Evolutionary conservation across 2,797 vertebrate species (phyloP).

Genomic region (Synaphobranchus kaupii): DNA sequence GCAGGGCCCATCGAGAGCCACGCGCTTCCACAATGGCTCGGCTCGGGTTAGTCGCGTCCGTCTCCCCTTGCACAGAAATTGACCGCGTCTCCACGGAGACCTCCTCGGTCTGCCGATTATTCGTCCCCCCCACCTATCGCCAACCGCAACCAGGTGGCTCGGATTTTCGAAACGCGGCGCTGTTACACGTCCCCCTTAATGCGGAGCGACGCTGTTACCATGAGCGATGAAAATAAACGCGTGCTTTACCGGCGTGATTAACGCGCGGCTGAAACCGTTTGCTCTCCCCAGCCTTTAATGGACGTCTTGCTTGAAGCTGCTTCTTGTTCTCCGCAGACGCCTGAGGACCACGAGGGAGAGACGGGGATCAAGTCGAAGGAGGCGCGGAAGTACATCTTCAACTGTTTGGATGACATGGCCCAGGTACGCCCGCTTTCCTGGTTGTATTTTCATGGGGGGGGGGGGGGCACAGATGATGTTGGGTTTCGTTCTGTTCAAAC

Average conservation of each 20-base stretch:
- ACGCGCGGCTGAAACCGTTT: not conserved
- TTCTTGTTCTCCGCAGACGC: slow-evolving; percentile 73
- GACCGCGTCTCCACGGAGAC: not conserved
- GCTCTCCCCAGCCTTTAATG: not conserved
- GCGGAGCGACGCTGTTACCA: not conserved
- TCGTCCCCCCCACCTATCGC: not conserved
- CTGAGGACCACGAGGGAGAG: slow-evolving; percentile 94
- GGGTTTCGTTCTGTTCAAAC: no score
- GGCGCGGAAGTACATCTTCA: slow-evolving; percentile 98
- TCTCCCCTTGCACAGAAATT: not conserved
- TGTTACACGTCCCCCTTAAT: not conserved
- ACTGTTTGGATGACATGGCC: slow-evolving; percentile 99
- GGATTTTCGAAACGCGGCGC: no score
- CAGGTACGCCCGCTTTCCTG: slow-evolving; percentile 75
- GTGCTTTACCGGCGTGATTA: not conserved
- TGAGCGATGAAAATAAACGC: not conserved
- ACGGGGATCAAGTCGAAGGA: slow-evolving; percentile 98
- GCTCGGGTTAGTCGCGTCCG: not conserved
- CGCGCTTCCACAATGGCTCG: not conserved
- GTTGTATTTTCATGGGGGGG: not conserved
- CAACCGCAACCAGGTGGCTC: no score
- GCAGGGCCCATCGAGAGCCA: not conserved
- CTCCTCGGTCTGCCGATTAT: not conserved
- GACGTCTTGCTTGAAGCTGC: not conserved
- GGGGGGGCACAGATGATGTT: no score